A percentile compares a stretch with the other conserved stretches of the same genome.
These are phyloP conservation scores for Orycteropus afer DNA, from an alignment of 2,113 vertebrate genomes.

Conservation along the genomic window DNA sequence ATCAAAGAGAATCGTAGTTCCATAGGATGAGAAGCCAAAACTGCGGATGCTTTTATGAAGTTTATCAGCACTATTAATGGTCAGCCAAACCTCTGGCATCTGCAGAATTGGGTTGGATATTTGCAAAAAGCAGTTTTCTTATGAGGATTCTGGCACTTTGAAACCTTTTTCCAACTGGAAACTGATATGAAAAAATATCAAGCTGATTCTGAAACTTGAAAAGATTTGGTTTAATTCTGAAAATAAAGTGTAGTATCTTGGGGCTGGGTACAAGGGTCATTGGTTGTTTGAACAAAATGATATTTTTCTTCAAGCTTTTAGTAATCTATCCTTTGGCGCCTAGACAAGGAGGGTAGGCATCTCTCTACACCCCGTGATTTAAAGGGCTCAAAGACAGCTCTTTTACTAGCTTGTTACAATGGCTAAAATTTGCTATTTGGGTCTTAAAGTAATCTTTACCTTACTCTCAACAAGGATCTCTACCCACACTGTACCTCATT, in stretches of 20 bases:
- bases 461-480: background rate
- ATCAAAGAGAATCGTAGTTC: constrained; percentile 58
- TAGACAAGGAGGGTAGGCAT: background rate
- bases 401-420: background rate
- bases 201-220: constrained; percentile 43
- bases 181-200: constrained; percentile 13
- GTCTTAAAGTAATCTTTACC: background rate
- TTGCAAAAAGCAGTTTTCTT: constrained; percentile 56
- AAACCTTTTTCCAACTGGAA: constrained; percentile 51
- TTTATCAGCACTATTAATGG: constrained; percentile 26
- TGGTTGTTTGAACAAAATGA: background rate
- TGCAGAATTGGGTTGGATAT: constrained; percentile 42
- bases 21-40: constrained; percentile 46
- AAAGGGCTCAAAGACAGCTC: background rate
- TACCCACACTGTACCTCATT: background rate
- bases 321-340: background rate
- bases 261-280: background rate
- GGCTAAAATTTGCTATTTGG: background rate
- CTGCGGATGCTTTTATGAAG: constrained; percentile 43
- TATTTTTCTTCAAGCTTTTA: background rate
- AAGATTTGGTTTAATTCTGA: constrained; percentile 31
- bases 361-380: background rate
- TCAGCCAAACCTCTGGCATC: background rate
- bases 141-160: constrained; percentile 32
- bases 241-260: constrained; percentile 27